Percentiles rank a stretch among this genome's conserved stretches.
Conservation (phyloP, 2,797 vertebrate genomes). For the Ctenopoma multispine region DNA sequence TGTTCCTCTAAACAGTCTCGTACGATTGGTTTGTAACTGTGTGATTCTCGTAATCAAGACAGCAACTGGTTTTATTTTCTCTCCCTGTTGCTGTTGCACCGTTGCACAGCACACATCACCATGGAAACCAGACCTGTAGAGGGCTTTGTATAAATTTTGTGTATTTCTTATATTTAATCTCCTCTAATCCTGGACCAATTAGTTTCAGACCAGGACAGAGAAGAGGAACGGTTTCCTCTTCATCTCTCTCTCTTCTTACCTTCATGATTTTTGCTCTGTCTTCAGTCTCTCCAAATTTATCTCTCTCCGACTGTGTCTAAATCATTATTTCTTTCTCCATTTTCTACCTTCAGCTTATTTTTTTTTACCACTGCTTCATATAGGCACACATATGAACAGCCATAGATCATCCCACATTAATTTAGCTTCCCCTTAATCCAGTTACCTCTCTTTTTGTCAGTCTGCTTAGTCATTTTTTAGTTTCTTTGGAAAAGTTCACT, state of each 20-base stretch:
- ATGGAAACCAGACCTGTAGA: conserved; percentile 75
- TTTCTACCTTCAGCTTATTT: conserved; percentile 10
- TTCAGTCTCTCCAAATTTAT: conserved; percentile 14
- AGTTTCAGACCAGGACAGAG: conserved; percentile 82
- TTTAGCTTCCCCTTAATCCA: conserved; percentile 64
- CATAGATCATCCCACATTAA: conserved; percentile 45
- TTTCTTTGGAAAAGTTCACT: not conserved
- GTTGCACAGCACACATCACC: conserved; percentile 64
- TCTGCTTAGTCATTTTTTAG: conserved; percentile 11
- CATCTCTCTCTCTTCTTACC: conserved; percentile 27
- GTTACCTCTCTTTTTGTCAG: conserved; percentile 45
- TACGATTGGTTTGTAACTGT: conserved; percentile 23
- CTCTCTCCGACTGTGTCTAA: conserved; percentile 9
- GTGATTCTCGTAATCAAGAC: conserved; percentile 36
- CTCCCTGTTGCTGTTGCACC: conserved; percentile 61
- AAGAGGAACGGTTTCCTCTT: conserved; percentile 53
- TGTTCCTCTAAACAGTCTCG: not conserved
- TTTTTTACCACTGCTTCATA: conserved; percentile 10
- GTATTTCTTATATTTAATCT: conserved; percentile 71
- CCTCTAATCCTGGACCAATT: conserved; percentile 86
- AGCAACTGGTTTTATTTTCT: conserved; percentile 63
- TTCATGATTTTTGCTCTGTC: conserved; percentile 52
- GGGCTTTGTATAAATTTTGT: conserved; percentile 65
- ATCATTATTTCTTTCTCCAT: not conserved
- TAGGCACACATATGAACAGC: conserved; percentile 18